Base-by-base conservation (phyloP, 2,113 vertebrate genomes). In the Sylvietta virens region DNA sequence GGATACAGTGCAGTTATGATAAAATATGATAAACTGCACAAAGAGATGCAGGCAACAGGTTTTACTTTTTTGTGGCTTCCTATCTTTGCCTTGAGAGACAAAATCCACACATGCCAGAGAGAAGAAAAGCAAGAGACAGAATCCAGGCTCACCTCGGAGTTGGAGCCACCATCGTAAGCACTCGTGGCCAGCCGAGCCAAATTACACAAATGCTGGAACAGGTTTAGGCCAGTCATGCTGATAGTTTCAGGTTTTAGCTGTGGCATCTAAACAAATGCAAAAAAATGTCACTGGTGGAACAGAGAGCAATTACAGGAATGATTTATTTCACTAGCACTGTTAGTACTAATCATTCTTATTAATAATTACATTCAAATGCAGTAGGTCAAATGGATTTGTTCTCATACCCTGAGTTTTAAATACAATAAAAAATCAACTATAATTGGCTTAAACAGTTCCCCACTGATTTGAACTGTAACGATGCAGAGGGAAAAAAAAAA, bases 221-320 rank as follows among this genome's bases (percentile, higher is more conserved):
- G 98, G 97, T 99, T 99, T 60, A 99, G 98, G 45, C 99, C 99
- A 13, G 99, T 99, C 99, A 99, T 99, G 83, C 99, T 99, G 96
- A 99, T 99, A 7, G 99, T 99, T 98, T 99, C 99, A 18, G 99
- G 99, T 96, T 99, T 99, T 70, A 99, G 96, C 95, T 99, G 99
- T 21, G 99, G 99, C 99, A 99, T 99, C 99, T 99, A 96, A 92
- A 88, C 23, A 88, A 95, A 95, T 30, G n/a, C 47, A 86, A 92
- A 95, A 71, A 39, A 69, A 61, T 10, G 6, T 61, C 35, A 74
- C 3, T 20, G 54, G 28, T 50, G 28, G 24, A 79, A 84, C 2
- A 3, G 13, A 26, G 15, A 90, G 50, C n/a, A 67, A 60, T 37
- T 64, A 28, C 61, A 84, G 26, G 40, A 45, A n/a, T n/a, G 18